Conservation (phyloP, 2,113 vertebrate species). For the Oryzias javanicus region DNA sequence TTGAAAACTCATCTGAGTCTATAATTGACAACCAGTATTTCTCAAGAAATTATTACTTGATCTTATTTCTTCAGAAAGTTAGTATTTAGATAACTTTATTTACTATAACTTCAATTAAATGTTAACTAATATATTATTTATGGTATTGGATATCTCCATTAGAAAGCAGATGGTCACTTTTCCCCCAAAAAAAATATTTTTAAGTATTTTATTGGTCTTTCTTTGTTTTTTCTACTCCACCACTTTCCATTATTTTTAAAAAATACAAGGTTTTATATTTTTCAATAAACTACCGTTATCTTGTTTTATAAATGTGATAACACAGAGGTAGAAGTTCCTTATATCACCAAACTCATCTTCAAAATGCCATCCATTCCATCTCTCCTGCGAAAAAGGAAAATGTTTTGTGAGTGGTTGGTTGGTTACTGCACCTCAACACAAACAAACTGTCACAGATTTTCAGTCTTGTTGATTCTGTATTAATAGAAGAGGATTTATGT, state of each 20-base stretch:
- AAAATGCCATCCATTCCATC: slow-evolving; percentile 52
- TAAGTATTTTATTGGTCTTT: no score
- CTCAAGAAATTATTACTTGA: background rate
- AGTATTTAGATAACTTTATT: no score
- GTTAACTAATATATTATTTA: no score
- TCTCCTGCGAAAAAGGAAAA: slow-evolving; percentile 58
- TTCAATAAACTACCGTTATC: no score
- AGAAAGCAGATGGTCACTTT: no score
- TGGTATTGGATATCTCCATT: no score
- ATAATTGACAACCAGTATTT: background rate
- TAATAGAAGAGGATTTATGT: slow-evolving; percentile 3
- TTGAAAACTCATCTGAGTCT: no score
- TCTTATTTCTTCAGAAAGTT: background rate
- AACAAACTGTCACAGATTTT: background rate
- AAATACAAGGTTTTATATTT: no score
- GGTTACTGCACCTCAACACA: slow-evolving; percentile 14
- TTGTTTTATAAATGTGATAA: slow-evolving; percentile 7
- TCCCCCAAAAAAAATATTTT: no score
- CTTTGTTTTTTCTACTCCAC: no score
- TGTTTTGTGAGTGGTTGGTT: slow-evolving; percentile 56
- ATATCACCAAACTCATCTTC: slow-evolving; percentile 62
- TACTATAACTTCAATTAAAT: no score
- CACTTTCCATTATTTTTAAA: no score
- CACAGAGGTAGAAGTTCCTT: slow-evolving; percentile 10
- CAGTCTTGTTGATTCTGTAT: slow-evolving; percentile 15